phyloP scores from a whole-genome alignment of 2,113 vertebrate species.

The Passerina amoena region DNA sequence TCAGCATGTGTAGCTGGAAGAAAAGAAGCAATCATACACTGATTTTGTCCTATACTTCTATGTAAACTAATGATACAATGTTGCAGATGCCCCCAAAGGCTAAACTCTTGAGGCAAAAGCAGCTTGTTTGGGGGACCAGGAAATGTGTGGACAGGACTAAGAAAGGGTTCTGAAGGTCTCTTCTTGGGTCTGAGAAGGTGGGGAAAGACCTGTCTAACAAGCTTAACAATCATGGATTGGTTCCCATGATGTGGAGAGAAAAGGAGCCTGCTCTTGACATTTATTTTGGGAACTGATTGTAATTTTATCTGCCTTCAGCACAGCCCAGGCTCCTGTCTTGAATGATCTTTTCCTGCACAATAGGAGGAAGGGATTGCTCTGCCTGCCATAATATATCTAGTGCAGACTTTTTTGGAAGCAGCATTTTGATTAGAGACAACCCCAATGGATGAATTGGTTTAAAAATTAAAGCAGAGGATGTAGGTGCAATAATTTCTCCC shows the following conservation, averaged over 20 bases:
- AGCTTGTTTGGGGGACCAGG: not conserved
- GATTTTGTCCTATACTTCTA: not conserved
- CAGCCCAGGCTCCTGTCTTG: not conserved
- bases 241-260: not conserved
- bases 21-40: not conserved
- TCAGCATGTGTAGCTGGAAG: not conserved
- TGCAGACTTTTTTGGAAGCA: not conserved
- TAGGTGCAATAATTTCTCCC: not conserved
- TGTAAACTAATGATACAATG: not conserved
- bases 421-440: not conserved
- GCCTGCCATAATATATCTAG: not conserved
- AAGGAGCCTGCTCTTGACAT: not conserved
- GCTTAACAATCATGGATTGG: rapidly evolving
- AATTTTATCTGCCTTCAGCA: slow-evolving; percentile 3
- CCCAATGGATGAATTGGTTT: not conserved
- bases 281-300: not conserved
- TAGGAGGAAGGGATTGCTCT: not conserved
- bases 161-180: not conserved
- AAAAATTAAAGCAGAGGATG: not conserved
- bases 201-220: not conserved
- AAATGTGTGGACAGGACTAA: not conserved
- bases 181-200: not conserved
- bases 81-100: rapidly evolving
- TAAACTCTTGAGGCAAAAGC: not conserved
- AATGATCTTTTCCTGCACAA: not conserved